phyloP scores from a whole-genome alignment of 92 coral and sea anemone species.

The Bergia sp. region DNA sequence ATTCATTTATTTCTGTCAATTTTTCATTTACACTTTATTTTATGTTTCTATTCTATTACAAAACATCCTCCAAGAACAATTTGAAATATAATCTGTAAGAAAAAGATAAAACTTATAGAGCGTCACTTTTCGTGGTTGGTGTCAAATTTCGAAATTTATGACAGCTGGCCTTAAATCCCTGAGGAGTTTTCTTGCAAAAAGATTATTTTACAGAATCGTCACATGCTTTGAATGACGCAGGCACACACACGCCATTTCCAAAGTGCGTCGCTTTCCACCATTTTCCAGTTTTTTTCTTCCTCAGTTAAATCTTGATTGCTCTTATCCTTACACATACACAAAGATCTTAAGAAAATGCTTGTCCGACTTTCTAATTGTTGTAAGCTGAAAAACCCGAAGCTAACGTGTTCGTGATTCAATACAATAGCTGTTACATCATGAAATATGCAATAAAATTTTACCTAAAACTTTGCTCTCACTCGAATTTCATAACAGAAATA shows the following conservation, averaged over 20 bases:
- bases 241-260: conserved; percentile 6
- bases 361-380: background rate
- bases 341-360: background rate
- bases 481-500: background rate
- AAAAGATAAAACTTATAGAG: too few relatives aligned
- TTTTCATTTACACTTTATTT: background rate
- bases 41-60: background rate
- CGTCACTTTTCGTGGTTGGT: background rate
- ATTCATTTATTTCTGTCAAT: background rate
- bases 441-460: background rate
- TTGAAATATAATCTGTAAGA: background rate
- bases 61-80: background rate
- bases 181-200: background rate
- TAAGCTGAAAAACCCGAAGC: background rate
- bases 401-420: background rate
- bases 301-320: background rate
- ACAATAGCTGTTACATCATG: background rate
- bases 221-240: conserved; percentile 11
- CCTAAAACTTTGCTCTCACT: background rate
- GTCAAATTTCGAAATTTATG: background rate
- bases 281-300: background rate
- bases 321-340: background rate
- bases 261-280: background rate
- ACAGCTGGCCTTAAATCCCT: background rate
- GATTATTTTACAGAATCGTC: background rate